A percentile compares a stretch with the other conserved stretches of the same genome.
Conservation (phyloP, 2,113 vertebrate genomes). For the Sphyrna mokarran region DNA sequence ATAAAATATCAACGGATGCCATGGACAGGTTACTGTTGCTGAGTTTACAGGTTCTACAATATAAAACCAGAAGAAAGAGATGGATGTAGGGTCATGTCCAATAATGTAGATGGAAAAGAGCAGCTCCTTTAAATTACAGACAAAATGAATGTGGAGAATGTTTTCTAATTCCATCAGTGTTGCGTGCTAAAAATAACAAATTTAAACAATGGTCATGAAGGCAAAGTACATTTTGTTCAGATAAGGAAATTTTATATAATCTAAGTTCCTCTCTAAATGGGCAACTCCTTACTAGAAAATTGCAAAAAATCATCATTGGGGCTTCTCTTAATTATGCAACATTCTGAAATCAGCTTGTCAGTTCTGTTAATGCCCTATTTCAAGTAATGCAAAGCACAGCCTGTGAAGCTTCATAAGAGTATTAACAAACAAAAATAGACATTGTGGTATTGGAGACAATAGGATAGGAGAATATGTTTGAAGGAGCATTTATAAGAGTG, state of each 20-base stretch:
- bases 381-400: background rate
- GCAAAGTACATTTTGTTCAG: background rate
- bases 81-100: too few species aligned
- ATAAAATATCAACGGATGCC: constrained; percentile 90
- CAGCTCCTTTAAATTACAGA: background rate
- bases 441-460: background rate
- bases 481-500: background rate
- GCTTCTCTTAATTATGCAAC: background rate
- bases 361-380: background rate
- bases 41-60: constrained; percentile 79
- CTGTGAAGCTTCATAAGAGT: background rate
- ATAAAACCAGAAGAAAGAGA: constrained; percentile 23
- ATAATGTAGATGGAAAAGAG: background rate
- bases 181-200: background rate
- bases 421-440: background rate
- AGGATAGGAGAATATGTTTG: background rate
- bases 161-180: background rate
- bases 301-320: background rate
- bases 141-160: background rate
- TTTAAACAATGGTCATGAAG: background rate
- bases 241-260: background rate
- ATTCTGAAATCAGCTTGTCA: background rate
- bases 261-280: background rate
- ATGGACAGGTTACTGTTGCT: constrained; percentile 82
- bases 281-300: background rate